A percentile compares a stretch with the other conserved stretches of the same genome.
Evolutionary conservation across 2,113 vertebrate genomes (phyloP).

Genomic region (Vulpes ferrilata): DNA sequence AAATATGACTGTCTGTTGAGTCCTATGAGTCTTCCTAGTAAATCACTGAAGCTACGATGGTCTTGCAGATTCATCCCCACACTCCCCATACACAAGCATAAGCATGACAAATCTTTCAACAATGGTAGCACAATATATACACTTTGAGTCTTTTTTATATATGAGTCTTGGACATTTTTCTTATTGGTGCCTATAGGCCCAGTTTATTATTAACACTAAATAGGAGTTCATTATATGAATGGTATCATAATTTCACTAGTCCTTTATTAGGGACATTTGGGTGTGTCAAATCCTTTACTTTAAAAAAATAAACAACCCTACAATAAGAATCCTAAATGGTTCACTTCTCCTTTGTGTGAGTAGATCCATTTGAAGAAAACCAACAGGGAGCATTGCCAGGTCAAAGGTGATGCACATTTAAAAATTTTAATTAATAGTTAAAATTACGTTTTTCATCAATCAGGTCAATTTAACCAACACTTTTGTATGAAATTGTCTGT

Average conservation of each 20-base stretch:
- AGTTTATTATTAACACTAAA: not conserved
- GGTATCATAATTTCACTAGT: not conserved
- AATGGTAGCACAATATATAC: not conserved
- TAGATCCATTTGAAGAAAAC: not conserved
- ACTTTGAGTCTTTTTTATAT: not conserved
- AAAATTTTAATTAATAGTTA: conserved; percentile 21
- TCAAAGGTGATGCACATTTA: not conserved
- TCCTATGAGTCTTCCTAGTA: not conserved
- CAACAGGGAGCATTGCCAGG: not conserved
- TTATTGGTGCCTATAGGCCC: not conserved
- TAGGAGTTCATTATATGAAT: not conserved
- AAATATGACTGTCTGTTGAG: not conserved
- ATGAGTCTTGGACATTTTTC: not conserved
- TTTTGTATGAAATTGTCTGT: not conserved
- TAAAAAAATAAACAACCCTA: not conserved
- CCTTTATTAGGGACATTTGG: not conserved
- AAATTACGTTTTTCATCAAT: not conserved
- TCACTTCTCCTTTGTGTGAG: not conserved
- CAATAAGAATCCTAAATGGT: not conserved
- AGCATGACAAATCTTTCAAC: not conserved
- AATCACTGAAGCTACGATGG: not conserved
- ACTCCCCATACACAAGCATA: not conserved
- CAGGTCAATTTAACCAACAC: not conserved
- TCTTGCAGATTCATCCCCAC: not conserved
- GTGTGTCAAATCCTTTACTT: not conserved